These are phyloP conservation scores for Esox lucius DNA, from an alignment of 2,797 vertebrate genomes.

Conservation along the genomic window DNA sequence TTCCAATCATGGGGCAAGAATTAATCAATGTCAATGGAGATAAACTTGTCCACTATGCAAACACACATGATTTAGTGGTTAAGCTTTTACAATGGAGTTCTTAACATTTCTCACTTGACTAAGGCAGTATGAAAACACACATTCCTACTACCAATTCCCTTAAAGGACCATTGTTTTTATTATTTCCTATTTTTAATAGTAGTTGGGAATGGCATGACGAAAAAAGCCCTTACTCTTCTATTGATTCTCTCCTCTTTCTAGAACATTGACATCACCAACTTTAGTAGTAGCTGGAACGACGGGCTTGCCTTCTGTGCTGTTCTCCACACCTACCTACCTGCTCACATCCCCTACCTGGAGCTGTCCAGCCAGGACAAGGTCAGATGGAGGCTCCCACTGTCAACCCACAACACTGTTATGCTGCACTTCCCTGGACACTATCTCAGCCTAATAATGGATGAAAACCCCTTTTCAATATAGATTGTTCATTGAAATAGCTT, in stretches of 20 bases:
- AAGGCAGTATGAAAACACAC: not conserved
- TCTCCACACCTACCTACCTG: slow-evolving; percentile 87
- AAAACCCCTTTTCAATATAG: not conserved
- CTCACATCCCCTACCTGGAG: slow-evolving; percentile 86
- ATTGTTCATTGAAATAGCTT: not conserved
- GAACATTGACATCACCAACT: slow-evolving; percentile 91
- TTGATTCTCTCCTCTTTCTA: slow-evolving; percentile 38
- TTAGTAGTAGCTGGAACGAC: slow-evolving; percentile 91
- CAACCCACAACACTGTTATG: not conserved
- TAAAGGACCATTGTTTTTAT: not conserved
- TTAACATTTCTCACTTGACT: slow-evolving; percentile 12
- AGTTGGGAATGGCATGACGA: not conserved
- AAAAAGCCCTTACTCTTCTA: not conserved
- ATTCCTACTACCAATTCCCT: not conserved
- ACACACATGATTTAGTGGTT: slow-evolving; percentile 16
- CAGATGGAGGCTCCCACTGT: slow-evolving; percentile 10
- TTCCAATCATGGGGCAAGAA: no score
- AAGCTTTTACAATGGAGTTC: slow-evolving; percentile 2
- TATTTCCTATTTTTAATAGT: not conserved
- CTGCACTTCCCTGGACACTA: not conserved
- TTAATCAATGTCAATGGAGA: slow-evolving; percentile 26
- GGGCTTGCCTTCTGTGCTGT: slow-evolving; percentile 88
- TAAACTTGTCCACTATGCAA: slow-evolving; percentile 31
- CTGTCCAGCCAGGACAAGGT: slow-evolving; percentile 88
- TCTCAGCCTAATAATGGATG: no score